These are phyloP conservation scores for Carlito syrichta DNA, from an alignment of 2,113 vertebrate genomes.

Conservation along the genomic window DNA sequence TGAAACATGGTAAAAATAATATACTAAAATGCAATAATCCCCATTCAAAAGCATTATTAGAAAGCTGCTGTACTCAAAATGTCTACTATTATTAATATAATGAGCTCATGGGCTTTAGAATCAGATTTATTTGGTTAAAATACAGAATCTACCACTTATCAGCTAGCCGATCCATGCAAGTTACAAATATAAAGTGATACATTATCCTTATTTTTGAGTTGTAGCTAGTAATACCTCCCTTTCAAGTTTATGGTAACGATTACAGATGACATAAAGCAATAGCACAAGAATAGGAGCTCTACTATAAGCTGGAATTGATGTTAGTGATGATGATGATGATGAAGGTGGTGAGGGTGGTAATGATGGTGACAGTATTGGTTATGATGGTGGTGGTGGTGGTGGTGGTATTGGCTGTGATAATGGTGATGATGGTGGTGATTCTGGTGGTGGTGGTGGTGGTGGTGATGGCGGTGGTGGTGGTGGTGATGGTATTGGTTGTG, in stretches of 20 bases:
- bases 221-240: background rate
- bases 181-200: background rate
- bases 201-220: background rate
- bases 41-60: background rate
- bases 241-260: background rate
- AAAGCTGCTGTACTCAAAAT: background rate
- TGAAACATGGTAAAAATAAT: background rate
- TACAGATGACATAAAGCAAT: background rate
- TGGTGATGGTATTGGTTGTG: accelerated
- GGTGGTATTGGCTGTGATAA: background rate
- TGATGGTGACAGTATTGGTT: background rate
- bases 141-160: background rate
- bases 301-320: background rate
- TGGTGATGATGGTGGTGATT: background rate
- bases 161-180: background rate
- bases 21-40: background rate
- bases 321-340: accelerated
- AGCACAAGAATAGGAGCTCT: background rate
- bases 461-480: accelerated
- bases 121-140: background rate
- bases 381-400: no score
- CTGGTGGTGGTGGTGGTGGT: background rate
- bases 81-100: background rate
- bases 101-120: background rate
- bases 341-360: background rate